phyloP scores from a whole-genome alignment of 2,888 invertebrate species.

The Pteria penguin region DNA sequence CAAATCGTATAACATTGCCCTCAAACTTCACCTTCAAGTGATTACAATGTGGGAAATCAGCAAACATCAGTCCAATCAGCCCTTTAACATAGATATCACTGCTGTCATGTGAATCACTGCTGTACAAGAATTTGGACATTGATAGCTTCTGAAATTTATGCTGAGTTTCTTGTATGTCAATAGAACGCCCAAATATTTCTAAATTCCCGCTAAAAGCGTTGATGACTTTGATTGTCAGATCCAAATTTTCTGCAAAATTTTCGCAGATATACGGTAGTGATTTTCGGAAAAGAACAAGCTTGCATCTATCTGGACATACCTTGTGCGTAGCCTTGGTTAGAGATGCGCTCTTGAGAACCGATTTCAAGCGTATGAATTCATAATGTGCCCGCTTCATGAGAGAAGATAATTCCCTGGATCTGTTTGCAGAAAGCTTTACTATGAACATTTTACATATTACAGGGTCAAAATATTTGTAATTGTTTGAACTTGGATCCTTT shows the following conservation, averaged over 20 bases:
- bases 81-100: not conserved
- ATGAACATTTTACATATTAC: not conserved
- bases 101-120: not conserved
- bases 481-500: not conserved
- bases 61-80: not conserved
- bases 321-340: not conserved
- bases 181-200: not conserved
- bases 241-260: not conserved
- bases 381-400: not conserved
- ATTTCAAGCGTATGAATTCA: not conserved
- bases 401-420: not conserved
- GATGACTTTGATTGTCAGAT: not conserved
- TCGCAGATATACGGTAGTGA: not conserved
- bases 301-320: not conserved
- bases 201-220: not conserved
- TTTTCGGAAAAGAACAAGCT: not conserved
- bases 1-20: not conserved
- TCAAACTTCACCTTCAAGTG: not conserved
- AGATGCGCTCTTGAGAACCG: no score
- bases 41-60: not conserved
- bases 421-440: not conserved
- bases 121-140: not conserved
- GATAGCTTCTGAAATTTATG: not conserved
- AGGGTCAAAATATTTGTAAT: not conserved
- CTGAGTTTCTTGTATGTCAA: not conserved